Conservation (phyloP, 2,888 invertebrate species). For the Cryptocephalus primarius region DNA sequence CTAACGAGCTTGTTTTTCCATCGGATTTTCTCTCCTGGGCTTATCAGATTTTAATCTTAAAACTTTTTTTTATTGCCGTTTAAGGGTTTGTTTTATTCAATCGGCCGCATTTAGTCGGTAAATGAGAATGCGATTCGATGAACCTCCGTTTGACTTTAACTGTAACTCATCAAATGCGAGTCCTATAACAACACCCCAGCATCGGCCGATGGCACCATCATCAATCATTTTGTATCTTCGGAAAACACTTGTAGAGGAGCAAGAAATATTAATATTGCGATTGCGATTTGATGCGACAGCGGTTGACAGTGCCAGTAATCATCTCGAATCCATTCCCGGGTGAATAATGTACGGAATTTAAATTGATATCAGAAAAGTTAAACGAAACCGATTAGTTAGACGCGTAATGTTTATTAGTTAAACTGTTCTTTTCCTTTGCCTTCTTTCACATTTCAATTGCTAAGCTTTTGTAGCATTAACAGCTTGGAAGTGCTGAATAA, state of each 20-base stretch:
- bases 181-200: no score
- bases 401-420: neutral
- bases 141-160: no score
- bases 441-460: no score
- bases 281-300: neutral
- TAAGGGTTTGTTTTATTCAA: no score
- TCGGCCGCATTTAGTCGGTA: no score
- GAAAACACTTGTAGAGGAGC: slow-evolving; percentile 6
- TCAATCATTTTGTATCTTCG: slow-evolving; percentile 5
- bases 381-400: neutral
- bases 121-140: no score
- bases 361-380: neutral
- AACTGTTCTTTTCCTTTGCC: neutral
- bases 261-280: slow-evolving; percentile 3
- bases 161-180: no score
- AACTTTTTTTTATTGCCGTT: no score
- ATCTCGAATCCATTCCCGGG: neutral
- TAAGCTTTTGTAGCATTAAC: neutral
- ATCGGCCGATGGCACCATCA: neutral
- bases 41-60: no score
- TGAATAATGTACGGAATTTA: neutral
- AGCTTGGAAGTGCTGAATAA: neutral
- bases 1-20: no score
- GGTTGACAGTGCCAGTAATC: slow-evolving; percentile 2
- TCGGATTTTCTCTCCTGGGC: no score